Evolutionary conservation across 2,113 vertebrate genomes (phyloP).

Genomic region (Dendrocopos noguchii): DNA sequence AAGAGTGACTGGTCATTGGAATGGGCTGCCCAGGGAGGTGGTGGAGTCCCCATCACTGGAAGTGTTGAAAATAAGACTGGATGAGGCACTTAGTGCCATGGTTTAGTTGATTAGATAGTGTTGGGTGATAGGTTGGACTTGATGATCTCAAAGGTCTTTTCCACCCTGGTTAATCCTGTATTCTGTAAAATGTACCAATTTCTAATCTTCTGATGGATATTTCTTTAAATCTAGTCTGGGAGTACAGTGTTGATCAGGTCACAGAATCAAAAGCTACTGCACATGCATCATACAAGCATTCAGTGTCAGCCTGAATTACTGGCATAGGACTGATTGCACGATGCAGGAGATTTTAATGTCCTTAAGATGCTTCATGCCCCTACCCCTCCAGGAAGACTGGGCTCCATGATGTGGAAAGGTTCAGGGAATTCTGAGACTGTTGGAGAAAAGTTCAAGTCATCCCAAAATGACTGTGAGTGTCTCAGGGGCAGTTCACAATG

Average conservation of each 20-base stretch:
- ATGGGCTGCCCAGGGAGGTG: too few species aligned
- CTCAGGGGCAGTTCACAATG: neutral
- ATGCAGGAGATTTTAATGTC: neutral
- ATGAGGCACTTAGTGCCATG: too few species aligned
- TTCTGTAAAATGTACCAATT: neutral
- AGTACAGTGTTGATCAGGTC: neutral
- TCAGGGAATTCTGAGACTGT: neutral
- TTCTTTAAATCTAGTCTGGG: neutral
- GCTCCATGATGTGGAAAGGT: accelerated
- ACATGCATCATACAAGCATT: neutral
- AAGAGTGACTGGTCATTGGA: too few species aligned
- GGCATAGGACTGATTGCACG: neutral
- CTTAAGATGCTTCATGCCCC: neutral
- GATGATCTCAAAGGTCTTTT: too few species aligned
- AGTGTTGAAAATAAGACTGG: too few species aligned
- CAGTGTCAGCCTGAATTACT: neutral
- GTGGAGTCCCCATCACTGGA: too few species aligned
- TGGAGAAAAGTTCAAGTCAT: neutral
- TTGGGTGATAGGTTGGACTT: too few species aligned
- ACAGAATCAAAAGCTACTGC: neutral
- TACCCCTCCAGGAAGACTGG: neutral
- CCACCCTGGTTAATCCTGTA: too few species aligned
- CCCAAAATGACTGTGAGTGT: neutral
- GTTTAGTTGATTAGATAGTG: too few species aligned
- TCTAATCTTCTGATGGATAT: neutral